These are phyloP conservation scores for Pangasianodon gigas DNA, from an alignment of 2,113 vertebrate species.

Conservation along the genomic window DNA sequence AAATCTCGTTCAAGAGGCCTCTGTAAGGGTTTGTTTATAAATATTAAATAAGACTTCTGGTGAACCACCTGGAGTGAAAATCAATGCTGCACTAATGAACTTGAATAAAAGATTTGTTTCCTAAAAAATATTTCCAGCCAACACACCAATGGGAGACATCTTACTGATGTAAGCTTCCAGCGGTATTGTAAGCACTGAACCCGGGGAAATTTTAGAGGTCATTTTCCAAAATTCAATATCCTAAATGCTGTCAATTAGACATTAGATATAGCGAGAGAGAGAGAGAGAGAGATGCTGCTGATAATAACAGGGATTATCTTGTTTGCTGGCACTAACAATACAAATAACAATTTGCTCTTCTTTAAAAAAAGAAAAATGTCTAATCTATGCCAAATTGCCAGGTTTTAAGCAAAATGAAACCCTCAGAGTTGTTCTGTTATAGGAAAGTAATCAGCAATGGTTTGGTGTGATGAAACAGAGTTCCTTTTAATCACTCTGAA, in stretches of 20 bases:
- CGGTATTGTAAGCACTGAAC: slow-evolving; percentile 18
- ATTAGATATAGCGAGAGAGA: neutral
- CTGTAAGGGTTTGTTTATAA: slow-evolving; percentile 38
- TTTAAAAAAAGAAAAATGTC: neutral
- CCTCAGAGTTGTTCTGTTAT: too few species aligned
- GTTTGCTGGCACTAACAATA: neutral
- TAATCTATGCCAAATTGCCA: neutral
- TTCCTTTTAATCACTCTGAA: neutral
- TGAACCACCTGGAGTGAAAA: slow-evolving; percentile 50
- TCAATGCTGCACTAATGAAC: slow-evolving; percentile 55
- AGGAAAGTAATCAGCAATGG: too few species aligned
- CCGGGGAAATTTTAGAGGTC: neutral
- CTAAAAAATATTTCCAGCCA: slow-evolving; percentile 22
- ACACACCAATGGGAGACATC: slow-evolving; percentile 34
- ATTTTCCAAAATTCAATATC: neutral
- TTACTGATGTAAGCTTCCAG: slow-evolving; percentile 33
- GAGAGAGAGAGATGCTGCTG: neutral
- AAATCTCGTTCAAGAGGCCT: slow-evolving; percentile 8
- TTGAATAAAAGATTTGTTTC: slow-evolving; percentile 50
- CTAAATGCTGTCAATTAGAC: neutral
- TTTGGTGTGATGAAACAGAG: too few species aligned
- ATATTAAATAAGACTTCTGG: slow-evolving; percentile 45
- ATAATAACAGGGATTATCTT: neutral
- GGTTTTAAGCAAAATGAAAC: too few species aligned
- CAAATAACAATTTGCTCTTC: neutral